phyloP scores from a whole-genome alignment of 1,140 invertebrate species.

The Diplogasteroides magnus region DNA sequence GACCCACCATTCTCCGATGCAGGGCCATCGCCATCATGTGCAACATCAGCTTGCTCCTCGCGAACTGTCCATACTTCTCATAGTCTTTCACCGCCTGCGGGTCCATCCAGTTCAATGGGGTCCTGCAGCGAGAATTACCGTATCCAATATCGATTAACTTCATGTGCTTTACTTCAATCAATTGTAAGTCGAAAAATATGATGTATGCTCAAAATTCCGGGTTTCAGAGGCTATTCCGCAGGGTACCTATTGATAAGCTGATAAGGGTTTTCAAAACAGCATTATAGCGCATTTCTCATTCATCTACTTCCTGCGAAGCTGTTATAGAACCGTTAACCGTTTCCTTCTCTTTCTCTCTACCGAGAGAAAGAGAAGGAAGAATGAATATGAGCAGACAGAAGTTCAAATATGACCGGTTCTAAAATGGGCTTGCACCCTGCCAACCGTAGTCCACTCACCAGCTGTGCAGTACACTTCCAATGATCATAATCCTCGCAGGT shows the following conservation, averaged over 20 bases:
- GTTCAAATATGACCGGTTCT: too few species aligned
- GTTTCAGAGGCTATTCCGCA: too few species aligned
- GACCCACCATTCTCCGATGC: conserved; percentile 23
- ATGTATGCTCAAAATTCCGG: too few species aligned
- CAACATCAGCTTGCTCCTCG: conserved; percentile 33
- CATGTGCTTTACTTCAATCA: too few species aligned
- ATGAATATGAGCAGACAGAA: not conserved
- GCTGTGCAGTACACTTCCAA: conserved; percentile 37
- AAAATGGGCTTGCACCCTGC: too few species aligned
- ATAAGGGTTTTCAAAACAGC: not conserved
- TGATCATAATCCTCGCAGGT: conserved; percentile 25
- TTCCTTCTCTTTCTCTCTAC: not conserved
- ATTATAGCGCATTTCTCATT: too few species aligned
- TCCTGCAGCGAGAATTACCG: conserved; percentile 30
- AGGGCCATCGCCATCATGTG: conserved; percentile 35
- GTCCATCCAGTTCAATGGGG: conserved; percentile 33
- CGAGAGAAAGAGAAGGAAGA: not conserved
- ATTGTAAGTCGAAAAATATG: too few species aligned
- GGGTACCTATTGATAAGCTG: not conserved
- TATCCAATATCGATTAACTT: too few species aligned
- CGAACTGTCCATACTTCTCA: conserved; percentile 37
- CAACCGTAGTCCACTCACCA: conserved; percentile 23
- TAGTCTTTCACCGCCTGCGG: conserved; percentile 32
- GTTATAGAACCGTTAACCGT: not conserved
- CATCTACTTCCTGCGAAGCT: not conserved